Conservation (phyloP, 2,888 invertebrate species). For the Eudemis profundana region DNA sequence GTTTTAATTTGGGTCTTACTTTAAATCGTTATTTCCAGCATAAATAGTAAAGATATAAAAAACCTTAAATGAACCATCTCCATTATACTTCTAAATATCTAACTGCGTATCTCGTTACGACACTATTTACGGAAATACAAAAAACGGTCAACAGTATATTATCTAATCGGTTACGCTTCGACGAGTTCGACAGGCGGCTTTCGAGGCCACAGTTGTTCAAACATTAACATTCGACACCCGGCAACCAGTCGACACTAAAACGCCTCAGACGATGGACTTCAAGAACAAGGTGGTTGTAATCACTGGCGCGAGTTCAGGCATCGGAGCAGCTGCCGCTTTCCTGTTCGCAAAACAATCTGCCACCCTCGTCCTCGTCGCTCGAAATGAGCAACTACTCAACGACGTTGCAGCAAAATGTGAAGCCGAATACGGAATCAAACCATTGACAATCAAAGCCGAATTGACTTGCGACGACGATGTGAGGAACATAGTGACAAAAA, state of each 20-base stretch:
- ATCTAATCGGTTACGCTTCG: conserved; percentile 33
- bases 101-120: conserved; percentile 10
- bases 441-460: conserved; percentile 87
- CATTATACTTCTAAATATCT: not conserved
- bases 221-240: conserved; percentile 22
- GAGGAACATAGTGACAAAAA: conserved; percentile 86
- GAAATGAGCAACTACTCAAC: conserved; percentile 88
- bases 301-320: conserved; percentile 90
- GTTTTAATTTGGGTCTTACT: too few species aligned
- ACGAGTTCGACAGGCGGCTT: conserved; percentile 14
- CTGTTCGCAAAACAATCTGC: conserved; percentile 88
- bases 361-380: conserved; percentile 87
- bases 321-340: conserved; percentile 88
- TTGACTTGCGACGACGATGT: conserved; percentile 88
- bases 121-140: conserved; percentile 1
- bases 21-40: too few species aligned
- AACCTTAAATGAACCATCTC: not conserved
- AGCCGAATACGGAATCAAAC: conserved; percentile 69
- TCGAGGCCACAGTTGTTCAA: conserved; percentile 43
- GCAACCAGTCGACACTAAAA: conserved; percentile 49
- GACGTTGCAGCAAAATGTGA: conserved; percentile 86
- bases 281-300: conserved; percentile 86
- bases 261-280: conserved; percentile 80
- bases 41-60: too few species aligned
- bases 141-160: conserved; percentile 23